Evolutionary conservation across 2,888 invertebrate species (phyloP), one percentile per base, ranked within the genome.

Genomic region (Morpho achilles): DNA sequence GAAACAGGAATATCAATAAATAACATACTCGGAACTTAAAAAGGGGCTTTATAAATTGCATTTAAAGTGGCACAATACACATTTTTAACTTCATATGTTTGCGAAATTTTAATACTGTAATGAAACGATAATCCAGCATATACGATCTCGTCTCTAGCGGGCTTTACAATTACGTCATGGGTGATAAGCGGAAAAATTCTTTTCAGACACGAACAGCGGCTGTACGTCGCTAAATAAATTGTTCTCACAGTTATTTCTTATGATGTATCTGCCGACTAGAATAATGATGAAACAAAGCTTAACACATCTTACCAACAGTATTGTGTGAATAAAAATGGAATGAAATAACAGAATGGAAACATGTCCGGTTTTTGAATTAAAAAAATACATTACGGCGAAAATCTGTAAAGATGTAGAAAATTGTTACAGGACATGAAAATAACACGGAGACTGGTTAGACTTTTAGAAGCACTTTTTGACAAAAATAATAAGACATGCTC

Each of bases 101-200:
- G n/a, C 16, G 42, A 44, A 41, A 48, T 65, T 60, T 61, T 60
- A 58, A 53, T 61, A 49, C 53, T 53, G 48, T 61, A 62, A 64
- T 56, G 47, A 61, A 62, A 61, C 61, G 66, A 68, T 67, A 66
- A 65, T 67, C 66, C 55, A 66, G 66, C 62, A 63, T 63, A 63
- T 64, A 61, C 59, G 67, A 71, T 65, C 64, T 62, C 68, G 63
- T 59, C 56, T 59, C 50, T 69, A 64, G 56, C 62, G 60, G 63
- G 58, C 61, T 67, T 66, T 64, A 66, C 69, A 79, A 79, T 70
- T 75, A 74, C 78, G 79, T 80, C 79, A 78, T 79, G 79, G 75
- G 77, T 77, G 76, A 80, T 79, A 79, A 82, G 79, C 77, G 75
- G 75, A 79, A 81, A 77, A 78, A 77, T 74, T 78, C 68, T 71